phyloP scores from a whole-genome alignment of 2,888 invertebrate genomes.

The Pegoplata infirma region DNA sequence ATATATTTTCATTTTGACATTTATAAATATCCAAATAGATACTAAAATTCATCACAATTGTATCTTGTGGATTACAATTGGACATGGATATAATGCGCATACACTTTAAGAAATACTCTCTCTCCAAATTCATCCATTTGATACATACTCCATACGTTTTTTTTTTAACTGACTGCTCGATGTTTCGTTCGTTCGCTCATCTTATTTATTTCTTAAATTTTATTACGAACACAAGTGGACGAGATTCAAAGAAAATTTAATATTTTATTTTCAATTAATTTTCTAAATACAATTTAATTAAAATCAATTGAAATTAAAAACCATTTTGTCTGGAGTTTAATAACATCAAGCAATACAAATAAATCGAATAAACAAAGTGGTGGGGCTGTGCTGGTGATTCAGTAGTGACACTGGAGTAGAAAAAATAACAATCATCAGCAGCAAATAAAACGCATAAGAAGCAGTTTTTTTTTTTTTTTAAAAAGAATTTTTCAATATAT shows the following conservation, averaged over 20 bases:
- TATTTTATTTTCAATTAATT: conserved; percentile 11
- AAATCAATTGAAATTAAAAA: conserved; percentile 50
- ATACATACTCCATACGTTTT: conserved; percentile 18
- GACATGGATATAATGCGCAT: conserved; percentile 45
- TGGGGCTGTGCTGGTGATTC: not conserved
- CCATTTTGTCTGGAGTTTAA: conserved; percentile 25
- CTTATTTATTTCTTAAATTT: conserved; percentile 14
- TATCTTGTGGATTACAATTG: conserved; percentile 32
- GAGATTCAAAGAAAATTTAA: conserved; percentile 2
- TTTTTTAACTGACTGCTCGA: too few relatives aligned
- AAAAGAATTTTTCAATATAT: conserved; percentile 17
- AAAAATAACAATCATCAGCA: not conserved
- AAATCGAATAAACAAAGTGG: not conserved
- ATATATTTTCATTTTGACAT: too few relatives aligned
- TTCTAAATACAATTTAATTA: conserved; percentile 41
- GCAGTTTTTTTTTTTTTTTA: conserved; percentile 22
- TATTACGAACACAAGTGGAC: conserved; percentile 17
- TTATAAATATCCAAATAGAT: not conserved
- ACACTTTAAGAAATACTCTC: conserved; percentile 24
- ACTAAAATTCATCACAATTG: conserved; percentile 25
- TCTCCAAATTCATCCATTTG: conserved; percentile 12
- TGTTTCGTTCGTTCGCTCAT: conserved; percentile 11
- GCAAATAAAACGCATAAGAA: conserved; percentile 23
- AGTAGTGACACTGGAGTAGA: conserved; percentile 19
- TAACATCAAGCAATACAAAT: not conserved